Conservation (phyloP, 2,888 invertebrate species). For the Cephus pulcher region DNA sequence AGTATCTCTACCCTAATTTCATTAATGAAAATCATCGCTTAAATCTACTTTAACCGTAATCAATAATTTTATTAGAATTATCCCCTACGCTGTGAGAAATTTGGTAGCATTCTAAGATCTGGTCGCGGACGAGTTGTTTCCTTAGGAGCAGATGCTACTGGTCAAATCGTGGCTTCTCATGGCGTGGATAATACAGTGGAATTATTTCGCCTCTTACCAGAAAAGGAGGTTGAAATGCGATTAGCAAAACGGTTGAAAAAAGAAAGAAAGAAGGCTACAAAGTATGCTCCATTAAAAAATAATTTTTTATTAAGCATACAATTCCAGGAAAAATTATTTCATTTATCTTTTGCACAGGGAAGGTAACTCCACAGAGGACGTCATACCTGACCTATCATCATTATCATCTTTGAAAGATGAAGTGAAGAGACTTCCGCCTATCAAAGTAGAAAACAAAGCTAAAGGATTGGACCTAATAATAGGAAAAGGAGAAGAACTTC, state of each 20-base stretch:
- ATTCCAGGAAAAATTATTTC: not conserved
- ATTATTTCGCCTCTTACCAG: conserved; percentile 82
- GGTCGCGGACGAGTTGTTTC: conserved; percentile 84
- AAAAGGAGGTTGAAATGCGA: conserved; percentile 78
- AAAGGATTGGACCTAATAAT: conserved; percentile 79
- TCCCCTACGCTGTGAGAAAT: conserved; percentile 80
- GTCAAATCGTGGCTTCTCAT: conserved; percentile 82
- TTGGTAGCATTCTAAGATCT: conserved; percentile 83
- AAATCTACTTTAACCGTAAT: not conserved
- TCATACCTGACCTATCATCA: conserved; percentile 64
- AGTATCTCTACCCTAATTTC: not conserved
- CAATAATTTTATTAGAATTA: conserved; percentile 63
- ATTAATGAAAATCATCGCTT: not conserved
- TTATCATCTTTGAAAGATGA: conserved; percentile 77
- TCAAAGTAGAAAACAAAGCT: conserved; percentile 75
- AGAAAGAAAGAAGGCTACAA: conserved; percentile 71
- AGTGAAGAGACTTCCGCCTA: conserved; percentile 75
- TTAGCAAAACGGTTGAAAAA: conserved; percentile 84
- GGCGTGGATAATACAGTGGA: conserved; percentile 87
- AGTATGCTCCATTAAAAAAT: conserved; percentile 18
- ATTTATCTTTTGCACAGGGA: conserved; percentile 25
- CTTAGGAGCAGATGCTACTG: conserved; percentile 78
- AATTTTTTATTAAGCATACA: not conserved
- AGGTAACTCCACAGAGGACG: conserved; percentile 47
- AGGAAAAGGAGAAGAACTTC: conserved; percentile 78